A percentile compares a stretch with the other conserved stretches of the same genome.
Conservation (phyloP, 2,113 vertebrate species). For the Trogon surrucura region DNA sequence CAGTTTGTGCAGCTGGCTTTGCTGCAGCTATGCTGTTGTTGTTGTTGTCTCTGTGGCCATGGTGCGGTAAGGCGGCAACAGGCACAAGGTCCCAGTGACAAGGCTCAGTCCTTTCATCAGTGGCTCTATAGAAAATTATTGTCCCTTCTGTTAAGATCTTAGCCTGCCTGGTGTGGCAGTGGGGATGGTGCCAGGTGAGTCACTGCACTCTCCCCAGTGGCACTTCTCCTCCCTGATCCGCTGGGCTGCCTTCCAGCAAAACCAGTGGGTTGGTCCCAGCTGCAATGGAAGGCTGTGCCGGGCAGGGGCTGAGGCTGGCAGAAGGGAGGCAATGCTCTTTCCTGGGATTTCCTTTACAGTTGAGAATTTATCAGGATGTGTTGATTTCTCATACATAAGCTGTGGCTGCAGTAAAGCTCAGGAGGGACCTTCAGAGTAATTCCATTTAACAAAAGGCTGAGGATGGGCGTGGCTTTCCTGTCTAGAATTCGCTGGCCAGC, state of each 20-base stretch:
- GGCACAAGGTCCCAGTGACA: accelerated
- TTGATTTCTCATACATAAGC: neutral
- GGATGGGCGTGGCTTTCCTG: neutral
- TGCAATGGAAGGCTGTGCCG: neutral
- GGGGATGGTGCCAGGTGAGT: neutral
- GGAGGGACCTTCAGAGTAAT: neutral
- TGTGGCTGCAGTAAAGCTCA: neutral
- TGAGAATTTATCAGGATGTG: neutral
- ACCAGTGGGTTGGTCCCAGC: accelerated
- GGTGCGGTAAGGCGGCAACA: neutral
- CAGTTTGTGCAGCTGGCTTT: accelerated
- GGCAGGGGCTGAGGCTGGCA: neutral
- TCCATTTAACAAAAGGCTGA: neutral
- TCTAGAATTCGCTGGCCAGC: neutral
- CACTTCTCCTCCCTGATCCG: neutral
- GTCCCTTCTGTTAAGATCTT: neutral
- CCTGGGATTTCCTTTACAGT: accelerated
- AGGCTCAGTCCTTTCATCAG: neutral
- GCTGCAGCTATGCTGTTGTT: neutral
- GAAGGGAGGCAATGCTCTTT: accelerated
- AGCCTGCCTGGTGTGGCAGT: accelerated
- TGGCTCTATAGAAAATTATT: neutral
- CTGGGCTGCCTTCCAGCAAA: neutral
- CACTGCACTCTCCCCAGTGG: neutral
- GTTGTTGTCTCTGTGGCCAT: accelerated